These are phyloP conservation scores for Panopea generosa DNA, from an alignment of 2,888 invertebrate genomes.

Conservation along the genomic window DNA sequence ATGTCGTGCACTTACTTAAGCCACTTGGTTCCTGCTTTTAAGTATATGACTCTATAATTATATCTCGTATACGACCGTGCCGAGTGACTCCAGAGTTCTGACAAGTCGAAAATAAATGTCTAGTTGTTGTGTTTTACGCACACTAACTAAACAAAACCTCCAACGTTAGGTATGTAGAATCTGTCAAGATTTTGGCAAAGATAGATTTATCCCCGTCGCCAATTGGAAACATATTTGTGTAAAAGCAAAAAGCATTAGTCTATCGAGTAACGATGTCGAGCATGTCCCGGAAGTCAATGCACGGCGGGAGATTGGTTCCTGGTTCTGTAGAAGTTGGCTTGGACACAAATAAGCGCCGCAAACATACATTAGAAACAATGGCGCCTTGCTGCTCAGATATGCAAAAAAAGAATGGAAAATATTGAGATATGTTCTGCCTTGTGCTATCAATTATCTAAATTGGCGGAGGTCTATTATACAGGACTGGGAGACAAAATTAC, in stretches of 20 bases:
- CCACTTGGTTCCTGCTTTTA: too few relatives aligned
- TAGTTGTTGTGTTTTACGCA: slow-evolving; percentile 50
- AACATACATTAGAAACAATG: slow-evolving; percentile 29
- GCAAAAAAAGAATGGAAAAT: slow-evolving; percentile 49
- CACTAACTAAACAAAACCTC: slow-evolving; percentile 64
- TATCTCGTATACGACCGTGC: not conserved
- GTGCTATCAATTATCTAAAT: slow-evolving; percentile 61
- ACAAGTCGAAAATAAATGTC: slow-evolving; percentile 40
- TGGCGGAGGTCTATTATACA: slow-evolving; percentile 54
- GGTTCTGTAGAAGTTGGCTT: not conserved
- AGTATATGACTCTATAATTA: too few relatives aligned
- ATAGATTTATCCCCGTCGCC: slow-evolving; percentile 50
- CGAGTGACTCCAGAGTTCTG: slow-evolving; percentile 2
- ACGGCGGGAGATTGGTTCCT: slow-evolving; percentile 33
- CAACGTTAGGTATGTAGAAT: slow-evolving; percentile 48
- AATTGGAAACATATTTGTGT: slow-evolving; percentile 64
- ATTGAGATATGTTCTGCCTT: slow-evolving; percentile 51
- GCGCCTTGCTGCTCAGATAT: slow-evolving; percentile 57
- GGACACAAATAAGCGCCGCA: not conserved
- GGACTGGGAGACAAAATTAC: slow-evolving; percentile 51
- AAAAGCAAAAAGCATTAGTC: slow-evolving; percentile 38
- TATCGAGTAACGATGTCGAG: slow-evolving; percentile 27
- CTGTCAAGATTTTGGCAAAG: slow-evolving; percentile 50
- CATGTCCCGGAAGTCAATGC: slow-evolving; percentile 36
- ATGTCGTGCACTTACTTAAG: too few relatives aligned